These are phyloP conservation scores for Virgularia gustaviana DNA, from an alignment of 92 coral and sea anemone genomes.

Conservation along the genomic window DNA sequence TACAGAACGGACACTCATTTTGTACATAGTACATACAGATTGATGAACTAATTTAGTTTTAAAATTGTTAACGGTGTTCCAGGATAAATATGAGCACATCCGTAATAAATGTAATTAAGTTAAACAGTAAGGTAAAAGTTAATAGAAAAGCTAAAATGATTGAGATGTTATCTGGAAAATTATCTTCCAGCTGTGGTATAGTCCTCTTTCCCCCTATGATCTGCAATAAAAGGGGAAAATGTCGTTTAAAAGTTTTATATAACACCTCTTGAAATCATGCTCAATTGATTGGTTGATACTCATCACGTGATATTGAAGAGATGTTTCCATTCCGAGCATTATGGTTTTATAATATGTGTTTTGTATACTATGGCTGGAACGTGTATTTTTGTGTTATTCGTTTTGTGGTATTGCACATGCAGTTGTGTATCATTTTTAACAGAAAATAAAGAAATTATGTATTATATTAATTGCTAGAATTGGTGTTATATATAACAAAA, in stretches of 20 bases:
- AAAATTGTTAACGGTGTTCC: too few species aligned
- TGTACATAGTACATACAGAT: too few species aligned
- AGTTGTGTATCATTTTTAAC: too few species aligned
- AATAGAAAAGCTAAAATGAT: slow-evolving; percentile 22
- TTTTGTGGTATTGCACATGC: too few species aligned
- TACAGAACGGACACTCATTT: too few species aligned
- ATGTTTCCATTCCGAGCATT: too few species aligned
- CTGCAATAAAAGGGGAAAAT: slow-evolving; percentile 30
- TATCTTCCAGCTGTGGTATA: background rate
- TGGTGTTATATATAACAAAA: too few species aligned
- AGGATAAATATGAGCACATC: background rate
- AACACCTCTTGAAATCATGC: background rate
- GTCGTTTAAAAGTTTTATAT: background rate
- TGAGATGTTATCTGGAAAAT: slow-evolving; percentile 9
- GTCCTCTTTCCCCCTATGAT: slow-evolving; percentile 5
- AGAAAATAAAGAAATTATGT: too few species aligned
- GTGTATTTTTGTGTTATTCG: background rate
- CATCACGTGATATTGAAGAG: too few species aligned
- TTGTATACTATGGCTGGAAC: background rate
- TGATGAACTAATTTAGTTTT: too few species aligned
- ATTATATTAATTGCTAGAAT: too few species aligned
- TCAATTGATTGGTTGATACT: background rate
- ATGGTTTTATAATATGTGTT: too few species aligned
- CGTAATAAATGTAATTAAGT: slow-evolving; percentile 18
- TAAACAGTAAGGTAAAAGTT: slow-evolving; percentile 13